A percentile compares a stretch with the other conserved stretches of the same genome.
phyloP scores from a whole-genome alignment of 2,888 invertebrate genomes.

The Scaptomyza reducta region DNA sequence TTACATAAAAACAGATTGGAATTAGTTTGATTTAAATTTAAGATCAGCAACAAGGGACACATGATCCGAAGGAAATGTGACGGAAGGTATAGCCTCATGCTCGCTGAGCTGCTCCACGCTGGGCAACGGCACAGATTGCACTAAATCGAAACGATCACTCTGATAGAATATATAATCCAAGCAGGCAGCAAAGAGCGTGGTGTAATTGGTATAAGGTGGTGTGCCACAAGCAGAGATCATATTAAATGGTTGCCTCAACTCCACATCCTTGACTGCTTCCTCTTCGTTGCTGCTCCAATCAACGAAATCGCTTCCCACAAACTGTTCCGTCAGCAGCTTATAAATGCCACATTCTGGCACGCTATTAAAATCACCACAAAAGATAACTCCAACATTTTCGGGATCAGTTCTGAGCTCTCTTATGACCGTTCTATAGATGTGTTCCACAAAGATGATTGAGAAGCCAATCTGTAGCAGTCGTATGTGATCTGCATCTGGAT shows the following conservation, averaged over 20 bases:
- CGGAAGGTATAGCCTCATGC: slow-evolving; percentile 93
- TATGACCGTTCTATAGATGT: slow-evolving; percentile 84
- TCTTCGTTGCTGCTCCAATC: slow-evolving; percentile 91
- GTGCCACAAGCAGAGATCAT: slow-evolving; percentile 93
- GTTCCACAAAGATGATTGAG: slow-evolving; percentile 88
- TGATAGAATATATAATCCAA: slow-evolving; percentile 97
- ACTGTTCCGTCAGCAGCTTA: slow-evolving; percentile 89
- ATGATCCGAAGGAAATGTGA: slow-evolving; percentile 97
- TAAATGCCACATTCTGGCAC: slow-evolving; percentile 92
- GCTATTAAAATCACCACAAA: slow-evolving; percentile 98
- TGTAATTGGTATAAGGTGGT: slow-evolving; percentile 93
- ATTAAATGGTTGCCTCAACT: slow-evolving; percentile 87
- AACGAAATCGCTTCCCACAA: slow-evolving; percentile 87
- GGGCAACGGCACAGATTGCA: slow-evolving; percentile 92
- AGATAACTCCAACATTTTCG: slow-evolving; percentile 87
- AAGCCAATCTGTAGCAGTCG: slow-evolving; percentile 93
- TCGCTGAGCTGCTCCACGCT: slow-evolving; percentile 89
- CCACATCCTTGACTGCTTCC: slow-evolving; percentile 88
- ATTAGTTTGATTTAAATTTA: slow-evolving; percentile 72
- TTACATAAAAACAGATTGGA: background rate
- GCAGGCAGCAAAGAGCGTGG: slow-evolving; percentile 91
- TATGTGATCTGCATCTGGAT: slow-evolving; percentile 95
- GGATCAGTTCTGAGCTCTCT: slow-evolving; percentile 70
- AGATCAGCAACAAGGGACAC: slow-evolving; percentile 94
- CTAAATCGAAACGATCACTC: slow-evolving; percentile 86